A percentile compares a stretch with the other conserved stretches of the same genome.
Conservation (phyloP, 2,113 vertebrate genomes). For the Salvator merianae region DNA sequence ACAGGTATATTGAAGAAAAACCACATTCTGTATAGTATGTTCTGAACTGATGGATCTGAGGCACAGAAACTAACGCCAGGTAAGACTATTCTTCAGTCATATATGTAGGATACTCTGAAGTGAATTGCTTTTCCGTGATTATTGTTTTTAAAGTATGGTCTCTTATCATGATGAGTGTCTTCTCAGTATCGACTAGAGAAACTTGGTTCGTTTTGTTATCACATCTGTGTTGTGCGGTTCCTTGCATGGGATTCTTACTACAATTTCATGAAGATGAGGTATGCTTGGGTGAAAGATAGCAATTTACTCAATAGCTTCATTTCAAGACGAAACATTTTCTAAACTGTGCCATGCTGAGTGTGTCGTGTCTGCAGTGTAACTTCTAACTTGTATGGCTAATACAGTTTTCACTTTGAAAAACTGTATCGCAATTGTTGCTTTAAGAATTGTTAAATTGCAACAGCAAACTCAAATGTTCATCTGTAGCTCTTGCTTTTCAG, state of each 20-base stretch:
- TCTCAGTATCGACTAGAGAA: background rate
- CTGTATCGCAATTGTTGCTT: background rate
- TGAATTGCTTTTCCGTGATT: background rate
- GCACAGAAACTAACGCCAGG: slow-evolving; percentile 6
- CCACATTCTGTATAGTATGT: background rate
- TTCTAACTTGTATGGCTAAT: background rate
- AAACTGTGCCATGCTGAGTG: background rate
- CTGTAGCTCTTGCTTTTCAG: background rate
- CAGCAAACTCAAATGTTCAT: background rate
- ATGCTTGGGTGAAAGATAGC: background rate
- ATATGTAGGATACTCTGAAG: background rate
- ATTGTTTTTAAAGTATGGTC: background rate
- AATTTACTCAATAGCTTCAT: background rate
- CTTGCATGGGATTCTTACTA: background rate
- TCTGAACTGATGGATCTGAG: background rate
- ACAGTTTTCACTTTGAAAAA: background rate
- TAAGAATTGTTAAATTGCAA: background rate
- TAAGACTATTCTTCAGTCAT: slow-evolving; percentile 1
- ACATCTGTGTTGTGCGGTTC: background rate
- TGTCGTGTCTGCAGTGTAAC: background rate
- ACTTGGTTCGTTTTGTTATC: background rate
- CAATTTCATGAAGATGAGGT: background rate
- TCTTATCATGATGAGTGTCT: background rate
- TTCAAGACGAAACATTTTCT: background rate
- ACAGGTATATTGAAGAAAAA: slow-evolving; percentile 27